These are phyloP conservation scores for Xylota sylvarum DNA, from an alignment of 2,888 invertebrate genomes.

Conservation along the genomic window DNA sequence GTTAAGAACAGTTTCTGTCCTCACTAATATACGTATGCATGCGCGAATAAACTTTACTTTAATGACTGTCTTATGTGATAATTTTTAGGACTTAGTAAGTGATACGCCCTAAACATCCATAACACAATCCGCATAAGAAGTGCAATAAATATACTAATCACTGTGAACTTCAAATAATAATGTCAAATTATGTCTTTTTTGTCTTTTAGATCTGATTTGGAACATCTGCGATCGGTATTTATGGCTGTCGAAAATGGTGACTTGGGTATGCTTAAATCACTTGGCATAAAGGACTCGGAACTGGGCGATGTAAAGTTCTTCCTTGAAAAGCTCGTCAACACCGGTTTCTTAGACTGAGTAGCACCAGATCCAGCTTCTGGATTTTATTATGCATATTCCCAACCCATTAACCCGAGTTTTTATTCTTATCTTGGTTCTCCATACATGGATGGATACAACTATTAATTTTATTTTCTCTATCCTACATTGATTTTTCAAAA, in stretches of 20 bases:
- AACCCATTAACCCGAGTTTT: constrained; percentile 90
- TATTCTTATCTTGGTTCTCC: constrained; percentile 88
- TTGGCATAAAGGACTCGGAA: constrained; percentile 98
- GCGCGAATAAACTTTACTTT: too few relatives aligned
- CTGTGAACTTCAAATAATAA: too few relatives aligned
- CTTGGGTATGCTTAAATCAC: constrained; percentile 95
- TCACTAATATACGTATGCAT: too few relatives aligned
- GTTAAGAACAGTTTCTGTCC: too few relatives aligned
- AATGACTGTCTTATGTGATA: too few relatives aligned
- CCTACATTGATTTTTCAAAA: not conserved
- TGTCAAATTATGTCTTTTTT: not conserved
- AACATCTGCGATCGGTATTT: constrained; percentile 96
- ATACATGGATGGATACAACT: constrained; percentile 86
- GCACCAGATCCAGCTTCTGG: constrained; percentile 90
- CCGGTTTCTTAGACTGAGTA: constrained; percentile 97
- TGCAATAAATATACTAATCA: too few relatives aligned
- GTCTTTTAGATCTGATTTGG: constrained; percentile 92
- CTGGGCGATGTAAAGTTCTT: constrained; percentile 98
- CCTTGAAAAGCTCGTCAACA: constrained; percentile 97
- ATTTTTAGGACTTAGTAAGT: too few relatives aligned
- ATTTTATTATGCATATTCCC: constrained; percentile 88
- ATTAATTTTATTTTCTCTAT: constrained; percentile 78
- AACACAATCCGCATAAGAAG: too few relatives aligned
- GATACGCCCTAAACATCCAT: too few relatives aligned
- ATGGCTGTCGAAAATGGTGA: constrained; percentile 98